Evolutionary conservation across 2,888 invertebrate species (phyloP), one percentile per base, ranked within the genome.

Genomic region (Conops quadrifasciatus): DNA sequence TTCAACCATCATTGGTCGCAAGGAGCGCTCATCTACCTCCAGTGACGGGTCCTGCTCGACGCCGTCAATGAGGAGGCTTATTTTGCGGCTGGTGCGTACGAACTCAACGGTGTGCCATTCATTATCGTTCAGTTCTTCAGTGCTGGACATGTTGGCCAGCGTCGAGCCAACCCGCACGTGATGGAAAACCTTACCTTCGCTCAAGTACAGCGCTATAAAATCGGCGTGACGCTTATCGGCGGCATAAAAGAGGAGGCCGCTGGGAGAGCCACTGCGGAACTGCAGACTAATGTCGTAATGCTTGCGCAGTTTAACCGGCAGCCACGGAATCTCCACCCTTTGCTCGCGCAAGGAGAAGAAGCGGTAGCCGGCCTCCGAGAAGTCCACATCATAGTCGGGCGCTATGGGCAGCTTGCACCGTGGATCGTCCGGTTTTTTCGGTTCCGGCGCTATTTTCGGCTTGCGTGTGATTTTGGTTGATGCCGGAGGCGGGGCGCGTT

Each of bases 211-310:
- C 0, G 93, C 91, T 0, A 94, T 90, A 81, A 92, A 92, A 81
- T 94, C 92, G 0, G 84, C 84, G 24, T 91, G 90, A 1, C 88
- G 86, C 15, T 87, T 86, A 70, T 92, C 91, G 0, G 90, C 86
- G 0, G 92, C 90, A 85, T 95, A 97, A 87, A 97, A 94, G 19
- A 97, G 88, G 7, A 96, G 87, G 1, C 97, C 96, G 70, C 94
- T 91, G 13, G 89, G 88, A n/a, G 87, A 87, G 72, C 89, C 89
- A 71, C 89, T 88, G 75, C 93, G 92, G 85, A 98, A 91, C 9
- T 92, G 89, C 13, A 97, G 87, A 16, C 92, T 90, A 75, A 96
- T 90, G 73, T 93, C 92, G 83, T 91, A 93, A 28, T 83, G 82
- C 72, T 90, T 90, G 64, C 89, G 88, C 79, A 91, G 89, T 69